Conservation (phyloP, 2,797 vertebrate genomes). For the Poeciliopsis gracilis region DNA sequence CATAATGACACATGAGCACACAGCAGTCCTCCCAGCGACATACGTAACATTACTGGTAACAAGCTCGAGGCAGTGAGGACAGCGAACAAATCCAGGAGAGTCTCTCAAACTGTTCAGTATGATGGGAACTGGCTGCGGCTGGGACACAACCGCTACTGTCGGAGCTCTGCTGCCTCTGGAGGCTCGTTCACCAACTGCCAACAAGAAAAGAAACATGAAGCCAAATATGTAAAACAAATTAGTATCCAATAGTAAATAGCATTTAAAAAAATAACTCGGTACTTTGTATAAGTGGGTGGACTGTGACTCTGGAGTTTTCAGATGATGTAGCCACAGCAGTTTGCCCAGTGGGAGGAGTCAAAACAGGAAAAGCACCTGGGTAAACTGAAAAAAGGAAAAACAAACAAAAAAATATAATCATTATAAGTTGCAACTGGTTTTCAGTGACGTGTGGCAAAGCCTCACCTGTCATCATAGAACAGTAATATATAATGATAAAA, state of each 20-base stretch:
- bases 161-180: background rate
- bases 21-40: slow-evolving; percentile 37
- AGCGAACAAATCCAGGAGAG: slow-evolving; percentile 29
- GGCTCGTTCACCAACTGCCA: slow-evolving; percentile 35
- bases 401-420: background rate
- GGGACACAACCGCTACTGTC: slow-evolving; percentile 23
- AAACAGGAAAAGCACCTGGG: slow-evolving; percentile 58
- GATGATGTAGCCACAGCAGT: background rate
- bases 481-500: too few species aligned
- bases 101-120: slow-evolving; percentile 24
- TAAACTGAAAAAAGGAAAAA: slow-evolving; percentile 12
- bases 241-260: background rate
- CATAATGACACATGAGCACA: slow-evolving; percentile 51
- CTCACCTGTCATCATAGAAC: too few species aligned
- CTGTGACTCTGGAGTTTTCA: background rate
- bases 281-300: slow-evolving; percentile 57
- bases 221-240: background rate
- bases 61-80: slow-evolving; percentile 45
- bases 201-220: background rate
- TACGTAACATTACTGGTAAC: slow-evolving; percentile 50
- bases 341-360: slow-evolving; percentile 31
- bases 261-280: background rate
- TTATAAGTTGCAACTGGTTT: background rate
- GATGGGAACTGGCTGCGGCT: slow-evolving; percentile 47
- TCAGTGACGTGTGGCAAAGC: too few species aligned